Evolutionary conservation across 2,113 vertebrate species (phyloP).

Genomic region (Geothlypis trichas): DNA sequence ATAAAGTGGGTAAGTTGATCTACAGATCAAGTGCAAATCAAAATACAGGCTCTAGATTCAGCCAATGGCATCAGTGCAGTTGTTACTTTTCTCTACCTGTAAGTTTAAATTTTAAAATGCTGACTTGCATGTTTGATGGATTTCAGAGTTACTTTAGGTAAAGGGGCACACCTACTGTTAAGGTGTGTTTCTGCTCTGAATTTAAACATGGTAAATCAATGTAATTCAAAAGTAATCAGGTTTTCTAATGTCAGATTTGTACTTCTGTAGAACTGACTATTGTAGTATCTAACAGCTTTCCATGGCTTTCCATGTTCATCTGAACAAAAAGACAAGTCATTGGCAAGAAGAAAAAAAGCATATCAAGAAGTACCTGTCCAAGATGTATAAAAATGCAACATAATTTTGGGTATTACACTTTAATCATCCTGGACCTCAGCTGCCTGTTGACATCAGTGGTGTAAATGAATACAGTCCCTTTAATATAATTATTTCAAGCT

Average conservation of each 20-base stretch:
- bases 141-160: too few relatives aligned
- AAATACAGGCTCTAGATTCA: background rate
- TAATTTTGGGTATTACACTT: background rate
- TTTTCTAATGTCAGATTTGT: too few relatives aligned
- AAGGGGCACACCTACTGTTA: too few relatives aligned
- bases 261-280: too few relatives aligned
- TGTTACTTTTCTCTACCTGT: background rate
- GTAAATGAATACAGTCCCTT: background rate
- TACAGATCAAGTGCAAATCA: background rate
- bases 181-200: too few relatives aligned
- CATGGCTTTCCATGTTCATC: background rate
- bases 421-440: background rate
- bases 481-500: background rate
- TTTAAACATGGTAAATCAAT: too few relatives aligned
- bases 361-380: background rate
- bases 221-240: too few relatives aligned
- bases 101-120: too few relatives aligned
- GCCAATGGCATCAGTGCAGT: background rate
- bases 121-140: too few relatives aligned
- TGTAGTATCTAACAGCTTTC: too few relatives aligned
- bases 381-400: background rate
- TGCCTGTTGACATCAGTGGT: background rate
- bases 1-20: background rate
- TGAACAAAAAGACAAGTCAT: background rate
- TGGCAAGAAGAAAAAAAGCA: background rate